Evolutionary conservation across 2,797 vertebrate genomes (phyloP).

Genomic region (Euthynnus affinis): DNA sequence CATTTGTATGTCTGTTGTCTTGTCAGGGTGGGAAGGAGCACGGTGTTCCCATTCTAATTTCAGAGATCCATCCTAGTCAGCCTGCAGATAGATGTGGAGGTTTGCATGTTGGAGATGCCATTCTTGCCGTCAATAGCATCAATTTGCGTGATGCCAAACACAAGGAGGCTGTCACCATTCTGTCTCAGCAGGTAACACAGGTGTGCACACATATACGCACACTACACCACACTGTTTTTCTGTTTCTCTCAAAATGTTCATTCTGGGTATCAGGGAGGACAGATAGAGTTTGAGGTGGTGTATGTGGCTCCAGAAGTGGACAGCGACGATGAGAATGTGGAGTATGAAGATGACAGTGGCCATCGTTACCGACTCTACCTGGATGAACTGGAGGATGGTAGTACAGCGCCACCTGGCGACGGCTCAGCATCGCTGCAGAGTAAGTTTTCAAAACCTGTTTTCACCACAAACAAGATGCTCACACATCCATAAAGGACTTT

Average conservation of each 20-base stretch:
- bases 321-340: constrained; percentile 98
- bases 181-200: constrained; percentile 93
- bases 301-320: constrained; percentile 99
- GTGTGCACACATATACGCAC: not conserved
- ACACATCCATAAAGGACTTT: not conserved
- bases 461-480: not conserved
- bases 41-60: constrained; percentile 97
- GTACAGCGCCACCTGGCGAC: constrained; percentile 80
- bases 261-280: constrained; percentile 88
- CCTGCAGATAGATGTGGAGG: constrained; percentile 96
- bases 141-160: constrained; percentile 98
- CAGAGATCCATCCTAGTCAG: constrained; percentile 96
- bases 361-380: constrained; percentile 97
- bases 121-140: constrained; percentile 97
- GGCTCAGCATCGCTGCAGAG: constrained; percentile 90
- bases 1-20: not conserved
- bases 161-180: constrained; percentile 98
- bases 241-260: not conserved
- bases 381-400: constrained; percentile 92
- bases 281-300: constrained; percentile 99
- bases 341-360: constrained; percentile 98
- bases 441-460: constrained; percentile 47
- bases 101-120: constrained; percentile 96
- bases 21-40: constrained; percentile 97
- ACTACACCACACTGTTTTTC: not conserved